Evolutionary conservation across 2,888 invertebrate genomes (phyloP).

Genomic region (Orthonychiurus folsomi): DNA sequence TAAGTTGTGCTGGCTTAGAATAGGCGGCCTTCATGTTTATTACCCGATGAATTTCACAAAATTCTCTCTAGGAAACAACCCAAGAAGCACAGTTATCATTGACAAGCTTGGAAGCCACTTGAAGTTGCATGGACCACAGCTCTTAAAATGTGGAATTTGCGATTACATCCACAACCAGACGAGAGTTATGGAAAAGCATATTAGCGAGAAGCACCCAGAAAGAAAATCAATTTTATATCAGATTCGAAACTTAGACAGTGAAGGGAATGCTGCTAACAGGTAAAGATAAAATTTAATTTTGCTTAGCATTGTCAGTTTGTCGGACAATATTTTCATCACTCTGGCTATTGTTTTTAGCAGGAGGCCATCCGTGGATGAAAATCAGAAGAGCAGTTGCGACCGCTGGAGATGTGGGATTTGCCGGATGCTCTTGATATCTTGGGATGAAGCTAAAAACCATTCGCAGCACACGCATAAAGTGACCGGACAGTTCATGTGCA

Average conservation of each 20-base stretch:
- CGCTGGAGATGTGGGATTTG: conserved; percentile 65
- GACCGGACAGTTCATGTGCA: conserved; percentile 62
- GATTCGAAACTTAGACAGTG: conserved; percentile 46
- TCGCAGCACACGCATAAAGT: conserved; percentile 54
- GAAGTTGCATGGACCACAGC: conserved; percentile 60
- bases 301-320: not conserved
- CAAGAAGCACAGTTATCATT: conserved; percentile 46
- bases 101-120: conserved; percentile 62
- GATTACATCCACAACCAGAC: conserved; percentile 56
- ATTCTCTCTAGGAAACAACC: conserved; percentile 27
- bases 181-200: conserved; percentile 58
- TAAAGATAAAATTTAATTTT: conserved; percentile 4
- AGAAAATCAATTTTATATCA: conserved; percentile 48
- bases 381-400: conserved; percentile 19
- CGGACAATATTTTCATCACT: not conserved
- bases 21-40: not conserved
- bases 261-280: conserved; percentile 40
- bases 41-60: conserved; percentile 3
- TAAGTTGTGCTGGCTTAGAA: conserved; percentile 16
- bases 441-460: conserved; percentile 55
- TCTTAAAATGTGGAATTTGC: conserved; percentile 66
- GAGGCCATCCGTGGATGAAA: conserved; percentile 28
- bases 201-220: conserved; percentile 54
- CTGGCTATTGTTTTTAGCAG: conserved; percentile 12
- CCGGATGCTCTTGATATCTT: conserved; percentile 53